Evolutionary conservation across 92 coral and sea anemone species (phyloP).

Genomic region (Epizoanthus ramosus): DNA sequence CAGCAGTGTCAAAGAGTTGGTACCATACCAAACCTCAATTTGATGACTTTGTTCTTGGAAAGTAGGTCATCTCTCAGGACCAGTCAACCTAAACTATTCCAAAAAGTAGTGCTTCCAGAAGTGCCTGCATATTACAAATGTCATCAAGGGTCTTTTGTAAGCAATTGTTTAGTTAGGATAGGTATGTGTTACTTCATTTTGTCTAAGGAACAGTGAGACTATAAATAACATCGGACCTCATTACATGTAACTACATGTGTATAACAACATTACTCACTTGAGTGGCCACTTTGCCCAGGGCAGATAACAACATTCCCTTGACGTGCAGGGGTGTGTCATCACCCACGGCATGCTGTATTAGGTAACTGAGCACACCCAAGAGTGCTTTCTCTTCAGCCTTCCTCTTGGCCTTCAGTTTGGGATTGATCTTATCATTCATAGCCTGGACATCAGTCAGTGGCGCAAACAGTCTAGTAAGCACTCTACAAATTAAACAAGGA

Average conservation of each 20-base stretch:
- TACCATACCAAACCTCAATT: too few relatives aligned
- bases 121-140: too few relatives aligned
- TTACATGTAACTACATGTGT: background rate
- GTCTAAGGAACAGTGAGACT: too few relatives aligned
- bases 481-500: background rate
- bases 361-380: constrained; percentile 55
- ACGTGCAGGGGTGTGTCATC: constrained; percentile 72
- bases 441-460: background rate
- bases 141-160: too few relatives aligned
- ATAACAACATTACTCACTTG: constrained; percentile 60
- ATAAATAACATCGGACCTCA: too few relatives aligned
- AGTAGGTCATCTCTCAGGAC: too few relatives aligned
- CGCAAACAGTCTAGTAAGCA: constrained; percentile 5
- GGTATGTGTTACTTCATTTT: too few relatives aligned
- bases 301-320: constrained; percentile 56
- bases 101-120: too few relatives aligned
- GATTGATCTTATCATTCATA: constrained; percentile 21
- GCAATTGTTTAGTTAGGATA: too few relatives aligned
- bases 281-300: constrained; percentile 62
- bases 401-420: constrained; percentile 61
- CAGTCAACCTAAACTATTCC: too few relatives aligned
- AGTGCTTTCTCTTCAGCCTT: constrained; percentile 52
- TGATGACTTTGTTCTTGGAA: too few relatives aligned
- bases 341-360: constrained; percentile 60
- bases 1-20: too few relatives aligned